Percentiles rank a stretch among this genome's conserved stretches.
phyloP scores from a whole-genome alignment of 2,888 invertebrate genomes.

The Gastracanthus pulcherrimus region DNA sequence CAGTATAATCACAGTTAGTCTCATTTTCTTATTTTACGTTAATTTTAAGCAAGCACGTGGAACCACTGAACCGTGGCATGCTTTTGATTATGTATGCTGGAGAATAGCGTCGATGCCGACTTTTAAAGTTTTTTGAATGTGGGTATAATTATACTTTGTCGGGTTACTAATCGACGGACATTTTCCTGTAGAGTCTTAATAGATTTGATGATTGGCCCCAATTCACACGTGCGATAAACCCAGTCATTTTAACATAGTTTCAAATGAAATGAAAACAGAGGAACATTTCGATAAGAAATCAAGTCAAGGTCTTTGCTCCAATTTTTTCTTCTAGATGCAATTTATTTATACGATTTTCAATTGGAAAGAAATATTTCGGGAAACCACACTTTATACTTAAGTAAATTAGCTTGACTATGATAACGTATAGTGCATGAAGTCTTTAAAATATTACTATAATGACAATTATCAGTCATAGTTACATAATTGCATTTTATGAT shows the following conservation, averaged over 20 bases:
- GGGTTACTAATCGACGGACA: not conserved
- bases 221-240: not conserved
- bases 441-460: too few species aligned
- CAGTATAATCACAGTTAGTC: not conserved
- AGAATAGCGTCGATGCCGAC: not conserved
- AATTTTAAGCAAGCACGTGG: not conserved
- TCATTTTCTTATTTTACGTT: not conserved
- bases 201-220: not conserved
- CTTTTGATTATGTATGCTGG: not conserved
- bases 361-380: not conserved
- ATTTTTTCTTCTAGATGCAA: not conserved
- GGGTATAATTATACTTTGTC: not conserved
- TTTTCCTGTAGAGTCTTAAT: not conserved
- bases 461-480: too few species aligned
- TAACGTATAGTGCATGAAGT: too few species aligned
- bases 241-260: not conserved
- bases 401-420: too few species aligned
- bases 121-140: not conserved
- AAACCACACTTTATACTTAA: not conserved
- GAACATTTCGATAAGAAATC: conserved; percentile 13
- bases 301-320: not conserved
- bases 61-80: not conserved
- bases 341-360: not conserved
- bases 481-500: too few species aligned
- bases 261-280: not conserved